Base-by-base conservation (phyloP, 2,888 invertebrate species). In the Monopis laevigella region DNA sequence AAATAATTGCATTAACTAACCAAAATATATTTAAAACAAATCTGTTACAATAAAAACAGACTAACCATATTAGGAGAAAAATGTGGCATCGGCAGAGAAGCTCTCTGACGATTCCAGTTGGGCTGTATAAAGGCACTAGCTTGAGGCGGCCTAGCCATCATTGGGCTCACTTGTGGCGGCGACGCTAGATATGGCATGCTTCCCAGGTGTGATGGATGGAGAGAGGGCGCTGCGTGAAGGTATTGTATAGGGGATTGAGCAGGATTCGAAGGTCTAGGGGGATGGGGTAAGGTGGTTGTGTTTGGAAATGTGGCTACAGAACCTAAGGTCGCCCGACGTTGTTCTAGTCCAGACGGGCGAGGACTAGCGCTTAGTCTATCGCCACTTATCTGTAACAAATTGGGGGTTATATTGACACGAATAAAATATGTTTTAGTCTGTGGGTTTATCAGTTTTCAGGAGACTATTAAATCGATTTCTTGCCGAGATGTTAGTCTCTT, bases 141-240 rank as follows among this genome's bases (percentile, higher is more conserved):
- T 10, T 62, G 58, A n/a, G 2, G 21, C 11, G 36, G 36, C 21
- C 36, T 21, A 24, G 24, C 24, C 6, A 24, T 10, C 24, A 24
- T 24, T 11, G 36, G 11, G 2, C n/a, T n/a, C 32, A 58, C 57
- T 32, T 62, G 65, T n/a, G 45, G 41, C 19, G 58, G 57, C 36
- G 64, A 58, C 29, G 67, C 60, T 32, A 77, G 53, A 48, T 64
- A 75, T 21, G 75, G 80, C 69, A 72, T 65, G 50, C 70, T 73
- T 45, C 73, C 72, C 41, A 74, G 47, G 24, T 71, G 71, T 7
- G 51, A 38, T 8, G 51, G 43, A n/a, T n/a, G n/a, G n/a, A n/a
- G 35, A 44, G 49, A n/a, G 3, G 55, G 46, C 27, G 52, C 46
- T 40, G 53, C 43, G 13, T n/a, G n/a, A n/a, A n/a, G n/a, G n/a